Base-by-base conservation (phyloP, 2,888 invertebrate genomes). In the Erebia epiphron region DNA sequence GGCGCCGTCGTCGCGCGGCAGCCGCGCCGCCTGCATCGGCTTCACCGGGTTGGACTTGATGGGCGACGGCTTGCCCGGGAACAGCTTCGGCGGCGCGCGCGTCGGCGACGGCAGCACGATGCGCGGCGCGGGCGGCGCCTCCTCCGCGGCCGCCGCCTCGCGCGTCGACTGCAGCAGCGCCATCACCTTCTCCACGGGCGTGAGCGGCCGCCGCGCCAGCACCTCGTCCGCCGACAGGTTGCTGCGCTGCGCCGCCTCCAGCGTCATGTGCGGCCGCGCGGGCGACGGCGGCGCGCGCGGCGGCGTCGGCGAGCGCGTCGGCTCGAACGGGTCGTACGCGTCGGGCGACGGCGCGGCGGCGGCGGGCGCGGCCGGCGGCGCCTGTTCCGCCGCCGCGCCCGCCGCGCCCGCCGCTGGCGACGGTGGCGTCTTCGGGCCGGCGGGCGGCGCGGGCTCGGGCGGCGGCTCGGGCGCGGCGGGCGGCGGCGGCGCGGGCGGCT, bases 321-420 rank as follows among this genome's bases (percentile, higher is more conserved):
- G 98, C 88, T 98, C 98, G 87, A 97, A 98, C 1, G 98, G 98
- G 95, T 98, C 98, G 87, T 98, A 98, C 3, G 96, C 97, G 86
- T 97, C 97, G 0, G 97, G 97, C 14, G 97, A 66, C 16, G 92
- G 0, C 75, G 68, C 69, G 68, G 73, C 70, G 16, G 50, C 50
- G 52, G 52, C 52, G 52, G 52, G 9, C 71, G 78, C 70, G 74
- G 95, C 80, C 86, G 65, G 67, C 70, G 89, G 89, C 35, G 35
- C 64, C n/a, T n/a, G n/a, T n/a, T 76, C 94, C 93, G 8, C 94
- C 10, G 75, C n/a, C n/a, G n/a, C n/a, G n/a, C n/a, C n/a, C n/a
- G n/a, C n/a, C n/a, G n/a, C n/a, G n/a, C n/a, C 71, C 35, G 66
- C 68, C 26, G 71, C 61, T 8, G 0, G 95, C 95, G 2, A 95